A percentile compares a stretch with the other conserved stretches of the same genome.
phyloP scores from a whole-genome alignment of 2,797 vertebrate genomes.

The Apogon hyalosoma region DNA sequence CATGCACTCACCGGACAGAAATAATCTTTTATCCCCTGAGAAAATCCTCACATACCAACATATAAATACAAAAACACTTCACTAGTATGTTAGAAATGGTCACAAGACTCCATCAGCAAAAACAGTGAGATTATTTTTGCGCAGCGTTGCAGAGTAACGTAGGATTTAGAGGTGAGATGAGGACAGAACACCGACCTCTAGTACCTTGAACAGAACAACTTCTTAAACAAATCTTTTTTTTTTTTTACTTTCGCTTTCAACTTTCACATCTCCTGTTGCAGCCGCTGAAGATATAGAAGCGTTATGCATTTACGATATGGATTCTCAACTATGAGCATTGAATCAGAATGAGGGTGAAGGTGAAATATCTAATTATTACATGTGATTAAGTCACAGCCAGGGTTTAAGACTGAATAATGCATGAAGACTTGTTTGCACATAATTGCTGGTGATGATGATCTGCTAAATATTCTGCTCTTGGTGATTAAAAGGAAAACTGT shows the following conservation, averaged over 20 bases:
- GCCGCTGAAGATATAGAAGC: background rate
- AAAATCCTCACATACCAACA: background rate
- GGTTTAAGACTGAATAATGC: conserved; percentile 2
- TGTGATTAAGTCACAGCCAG: conserved; percentile 2
- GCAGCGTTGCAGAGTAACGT: conserved; percentile 3
- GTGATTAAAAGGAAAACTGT: no score
- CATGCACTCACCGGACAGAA: background rate
- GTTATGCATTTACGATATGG: background rate
- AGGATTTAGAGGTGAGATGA: conserved; percentile 40
- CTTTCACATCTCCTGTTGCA: conserved; percentile 29
- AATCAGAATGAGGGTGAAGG: background rate
- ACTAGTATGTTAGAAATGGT: conserved; percentile 3
- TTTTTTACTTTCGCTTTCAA: conserved; percentile 41
- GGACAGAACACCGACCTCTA: conserved; percentile 45
- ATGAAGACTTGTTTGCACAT: no score
- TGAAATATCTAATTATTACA: conserved; percentile 3
- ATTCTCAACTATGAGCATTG: no score
- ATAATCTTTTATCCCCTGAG: conserved; percentile 5
- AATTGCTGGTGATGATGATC: no score
- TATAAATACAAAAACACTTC: conserved; percentile 9
- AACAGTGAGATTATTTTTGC: conserved; percentile 23
- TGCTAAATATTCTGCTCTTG: no score
- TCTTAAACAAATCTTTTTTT: conserved; percentile 28
- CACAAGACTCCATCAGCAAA: conserved; percentile 19
- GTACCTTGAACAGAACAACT: conserved; percentile 42